These are phyloP conservation scores for Pachyramphus minor DNA, from an alignment of 2,113 vertebrate genomes.

Conservation along the genomic window DNA sequence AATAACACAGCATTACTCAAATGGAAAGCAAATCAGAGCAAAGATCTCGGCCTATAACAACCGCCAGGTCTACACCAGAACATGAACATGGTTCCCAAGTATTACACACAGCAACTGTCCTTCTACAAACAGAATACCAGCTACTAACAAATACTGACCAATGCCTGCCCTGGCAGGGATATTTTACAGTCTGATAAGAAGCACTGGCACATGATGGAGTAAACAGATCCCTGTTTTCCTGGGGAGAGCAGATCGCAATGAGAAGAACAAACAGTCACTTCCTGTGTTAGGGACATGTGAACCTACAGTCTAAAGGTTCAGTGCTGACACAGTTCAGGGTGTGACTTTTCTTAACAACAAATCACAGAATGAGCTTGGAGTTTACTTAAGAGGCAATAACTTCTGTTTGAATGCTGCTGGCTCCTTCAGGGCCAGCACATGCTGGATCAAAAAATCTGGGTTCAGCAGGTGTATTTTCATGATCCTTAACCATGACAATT, in stretches of 20 bases:
- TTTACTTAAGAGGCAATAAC: not conserved
- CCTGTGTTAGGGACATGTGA: not conserved
- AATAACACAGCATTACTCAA: not conserved
- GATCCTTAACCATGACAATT: slow-evolving; percentile 22
- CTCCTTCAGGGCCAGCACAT: not conserved
- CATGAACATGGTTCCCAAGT: not conserved
- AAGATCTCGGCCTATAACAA: not conserved
- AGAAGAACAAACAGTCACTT: slow-evolving; percentile 44
- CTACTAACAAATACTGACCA: not conserved
- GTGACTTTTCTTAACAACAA: not conserved
- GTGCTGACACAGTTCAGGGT: not conserved
- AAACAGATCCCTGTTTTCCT: not conserved
- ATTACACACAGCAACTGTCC: not conserved
- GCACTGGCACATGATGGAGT: rapidly evolving
- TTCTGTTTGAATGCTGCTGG: not conserved
- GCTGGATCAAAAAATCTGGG: not conserved
- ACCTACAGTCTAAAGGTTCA: not conserved
- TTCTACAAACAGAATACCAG: not conserved
- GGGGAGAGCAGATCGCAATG: not conserved
- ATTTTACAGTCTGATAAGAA: not conserved
- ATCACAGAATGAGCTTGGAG: not conserved
- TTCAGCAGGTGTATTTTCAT: not conserved
- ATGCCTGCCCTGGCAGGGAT: not conserved
- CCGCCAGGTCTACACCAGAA: not conserved
- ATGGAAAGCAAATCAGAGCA: not conserved